Conservation (phyloP, 2,113 vertebrate species). For the Hydropotes inermis region DNA sequence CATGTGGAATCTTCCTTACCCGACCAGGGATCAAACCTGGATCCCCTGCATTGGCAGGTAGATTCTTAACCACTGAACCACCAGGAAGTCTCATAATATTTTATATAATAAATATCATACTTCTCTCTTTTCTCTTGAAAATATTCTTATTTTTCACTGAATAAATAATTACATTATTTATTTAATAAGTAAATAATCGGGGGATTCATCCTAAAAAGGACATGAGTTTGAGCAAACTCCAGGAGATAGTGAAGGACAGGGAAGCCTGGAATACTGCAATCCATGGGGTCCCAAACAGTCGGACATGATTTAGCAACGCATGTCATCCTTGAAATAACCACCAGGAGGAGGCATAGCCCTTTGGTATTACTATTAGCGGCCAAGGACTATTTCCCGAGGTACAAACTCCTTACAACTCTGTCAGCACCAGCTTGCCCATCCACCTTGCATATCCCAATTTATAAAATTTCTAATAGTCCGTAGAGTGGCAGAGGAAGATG, state of each 20-base stretch:
- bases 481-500: neutral
- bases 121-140: neutral
- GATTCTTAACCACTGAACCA: neutral
- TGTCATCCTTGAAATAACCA: neutral
- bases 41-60: neutral
- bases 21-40: neutral
- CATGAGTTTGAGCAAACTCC: neutral
- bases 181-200: neutral
- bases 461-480: neutral
- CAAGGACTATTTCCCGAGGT: neutral
- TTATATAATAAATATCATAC: neutral
- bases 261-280: neutral
- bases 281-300: neutral
- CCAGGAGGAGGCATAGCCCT: neutral
- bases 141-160: neutral
- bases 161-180: neutral
- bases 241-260: neutral
- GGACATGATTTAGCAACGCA: rapidly evolving
- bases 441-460: neutral
- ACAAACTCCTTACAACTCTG: neutral
- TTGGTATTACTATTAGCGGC: neutral
- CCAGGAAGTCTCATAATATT: neutral
- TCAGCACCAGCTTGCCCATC: neutral
- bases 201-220: neutral
- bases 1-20: neutral